Evolutionary conservation across 2,113 vertebrate species (phyloP), one percentile per base, ranked within the genome.

Genomic region (Pachycephala philippinensis): DNA sequence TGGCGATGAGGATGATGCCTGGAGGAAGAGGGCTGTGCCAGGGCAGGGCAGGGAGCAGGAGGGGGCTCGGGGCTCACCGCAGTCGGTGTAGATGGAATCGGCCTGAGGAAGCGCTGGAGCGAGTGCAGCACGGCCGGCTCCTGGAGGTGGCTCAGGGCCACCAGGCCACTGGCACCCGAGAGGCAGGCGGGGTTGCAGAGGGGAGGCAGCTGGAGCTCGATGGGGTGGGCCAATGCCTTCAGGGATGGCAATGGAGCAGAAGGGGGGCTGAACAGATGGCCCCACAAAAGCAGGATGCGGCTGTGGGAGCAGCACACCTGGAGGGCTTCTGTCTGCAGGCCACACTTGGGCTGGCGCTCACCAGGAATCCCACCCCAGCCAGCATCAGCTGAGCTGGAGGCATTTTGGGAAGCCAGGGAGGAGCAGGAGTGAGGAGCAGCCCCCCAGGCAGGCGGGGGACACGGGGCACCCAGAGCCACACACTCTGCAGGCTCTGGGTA

Each of bases 51-150:
- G 7, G 33, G n/a, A n/a, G n/a, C n/a, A n/a, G n/a, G n/a, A n/a
- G n/a, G n/a, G n/a, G n/a, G n/a, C n/a, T n/a, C n/a, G n/a, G n/a
- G n/a, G n/a, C n/a, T 98, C 96, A 98, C 98, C 97, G 1, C 98
- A 99, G 96, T 98, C 98, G 3, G 98, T 98, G 95, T 98, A 98
- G 93, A 98, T 98, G 96, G 97, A 96, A n/a, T n/a, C n/a, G n/a
- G n/a, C n/a, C n/a, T n/a, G n/a, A n/a, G 92, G 77, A 98, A 99
- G 39, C 98, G 97, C 60, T 97, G 94, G 28, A 99, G 97, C 44
- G 98, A 99, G 89, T 98, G 98, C 90, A 99, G 95, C 70, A 99
- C 98, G 0, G 98, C 98, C 0, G 98, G 97, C 87, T 99, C 98
- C 65, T 95, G 94, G 42, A 91, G 70, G 84, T 92, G 66, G 69